Evolutionary conservation across 2,888 invertebrate genomes (phyloP).

Genomic region (Agriotes lineatus): DNA sequence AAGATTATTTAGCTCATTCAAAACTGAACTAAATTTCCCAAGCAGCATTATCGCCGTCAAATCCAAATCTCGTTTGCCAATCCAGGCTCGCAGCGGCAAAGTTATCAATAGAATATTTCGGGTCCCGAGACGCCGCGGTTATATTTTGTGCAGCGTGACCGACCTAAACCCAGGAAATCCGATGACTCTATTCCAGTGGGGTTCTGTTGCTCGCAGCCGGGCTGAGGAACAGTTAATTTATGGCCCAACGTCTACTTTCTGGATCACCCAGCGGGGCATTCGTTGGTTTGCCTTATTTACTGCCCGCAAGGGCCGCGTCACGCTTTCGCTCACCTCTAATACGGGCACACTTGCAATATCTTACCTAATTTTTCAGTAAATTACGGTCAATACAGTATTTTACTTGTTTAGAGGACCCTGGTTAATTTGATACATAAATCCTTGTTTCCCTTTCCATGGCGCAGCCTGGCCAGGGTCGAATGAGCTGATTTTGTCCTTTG

Average conservation of each 20-base stretch:
- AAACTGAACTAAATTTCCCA: too few species aligned
- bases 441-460: slow-evolving; percentile 13
- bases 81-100: too few species aligned
- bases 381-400: slow-evolving; percentile 36
- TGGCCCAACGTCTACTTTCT: slow-evolving; percentile 43
- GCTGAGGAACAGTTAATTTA: slow-evolving; percentile 43
- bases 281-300: slow-evolving; percentile 46
- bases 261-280: slow-evolving; percentile 45
- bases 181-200: slow-evolving; percentile 39
- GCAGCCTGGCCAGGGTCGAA: too few species aligned
- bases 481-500: slow-evolving; percentile 21
- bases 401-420: slow-evolving; percentile 38
- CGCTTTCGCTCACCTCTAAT: slow-evolving; percentile 43
- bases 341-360: slow-evolving; percentile 38
- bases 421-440: slow-evolving; percentile 41
- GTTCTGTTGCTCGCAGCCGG: slow-evolving; percentile 39
- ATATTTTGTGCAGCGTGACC: too few species aligned
- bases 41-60: too few species aligned
- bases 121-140: too few species aligned
- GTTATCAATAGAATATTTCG: too few species aligned
- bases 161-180: slow-evolving; percentile 27
- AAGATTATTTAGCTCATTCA: too few species aligned
- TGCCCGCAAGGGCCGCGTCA: slow-evolving; percentile 41
- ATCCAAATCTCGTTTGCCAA: too few species aligned
- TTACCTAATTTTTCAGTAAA: slow-evolving; percentile 45